A percentile compares a stretch with the other conserved stretches of the same genome.
Conservation (phyloP, 2,888 invertebrate genomes). For the Protula sp. region DNA sequence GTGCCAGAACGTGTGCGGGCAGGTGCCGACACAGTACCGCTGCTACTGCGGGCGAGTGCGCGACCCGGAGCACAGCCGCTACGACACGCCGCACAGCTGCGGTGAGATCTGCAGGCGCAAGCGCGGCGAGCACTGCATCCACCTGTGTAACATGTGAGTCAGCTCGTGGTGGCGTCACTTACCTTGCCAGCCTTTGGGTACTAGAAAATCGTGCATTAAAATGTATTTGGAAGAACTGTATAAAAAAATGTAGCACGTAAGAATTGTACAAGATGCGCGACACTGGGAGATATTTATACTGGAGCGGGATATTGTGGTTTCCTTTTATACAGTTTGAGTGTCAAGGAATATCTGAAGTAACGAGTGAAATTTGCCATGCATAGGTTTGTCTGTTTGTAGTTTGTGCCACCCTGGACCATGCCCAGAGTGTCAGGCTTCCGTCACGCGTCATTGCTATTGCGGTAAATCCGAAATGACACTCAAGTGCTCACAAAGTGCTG, state of each 20-base stretch:
- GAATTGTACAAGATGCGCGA: no score
- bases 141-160: slow-evolving; percentile 63
- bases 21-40: slow-evolving; percentile 72
- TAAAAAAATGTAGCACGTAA: no score
- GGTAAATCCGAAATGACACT: slow-evolving; percentile 39
- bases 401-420: slow-evolving; percentile 93
- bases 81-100: slow-evolving; percentile 83
- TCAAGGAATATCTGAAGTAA: no score
- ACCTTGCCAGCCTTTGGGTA: not conserved
- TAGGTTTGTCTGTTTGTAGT: slow-evolving; percentile 22
- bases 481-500: slow-evolving; percentile 34
- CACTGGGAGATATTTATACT: no score
- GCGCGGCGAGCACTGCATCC: slow-evolving; percentile 55
- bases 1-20: slow-evolving; percentile 72
- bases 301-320: no score
- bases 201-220: not conserved
- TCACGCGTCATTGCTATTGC: slow-evolving; percentile 49
- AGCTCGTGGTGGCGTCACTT: not conserved
- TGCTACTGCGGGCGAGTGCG: slow-evolving; percentile 32
- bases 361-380: no score
- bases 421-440: slow-evolving; percentile 77
- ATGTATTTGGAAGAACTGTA: no score
- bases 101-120: slow-evolving; percentile 74
- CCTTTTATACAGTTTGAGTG: no score
- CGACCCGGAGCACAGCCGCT: slow-evolving; percentile 62